Evolutionary conservation across 2,797 vertebrate species (phyloP).

Genomic region (Poeciliopsis presidionis): DNA sequence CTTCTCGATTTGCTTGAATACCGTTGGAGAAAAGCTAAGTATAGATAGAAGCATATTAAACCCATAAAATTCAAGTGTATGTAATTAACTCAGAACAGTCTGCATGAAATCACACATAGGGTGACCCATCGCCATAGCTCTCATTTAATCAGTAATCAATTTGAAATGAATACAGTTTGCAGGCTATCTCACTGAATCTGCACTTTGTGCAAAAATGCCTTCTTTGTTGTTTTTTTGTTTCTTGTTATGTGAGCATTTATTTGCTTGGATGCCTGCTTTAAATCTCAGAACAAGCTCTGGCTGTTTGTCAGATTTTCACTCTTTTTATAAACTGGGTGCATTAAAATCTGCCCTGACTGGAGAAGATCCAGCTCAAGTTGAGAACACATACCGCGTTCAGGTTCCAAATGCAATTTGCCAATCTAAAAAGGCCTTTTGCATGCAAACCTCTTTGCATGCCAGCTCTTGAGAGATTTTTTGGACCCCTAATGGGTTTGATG

Average conservation of each 20-base stretch:
- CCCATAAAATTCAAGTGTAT: conserved; percentile 52
- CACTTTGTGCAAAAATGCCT: conserved; percentile 55
- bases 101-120: conserved; percentile 29
- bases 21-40: conserved; percentile 3
- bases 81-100: conserved; percentile 41
- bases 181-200: conserved; percentile 53
- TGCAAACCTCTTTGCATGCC: conserved; percentile 24
- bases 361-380: conserved; percentile 19
- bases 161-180: conserved; percentile 48
- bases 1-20: conserved; percentile 20
- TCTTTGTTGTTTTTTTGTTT: conserved; percentile 27
- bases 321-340: conserved; percentile 24
- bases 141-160: conserved; percentile 62
- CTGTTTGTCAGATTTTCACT: conserved; percentile 40
- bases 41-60: conserved; percentile 40
- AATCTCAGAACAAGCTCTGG: conserved; percentile 38
- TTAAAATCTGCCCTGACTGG: conserved; percentile 32
- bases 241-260: conserved; percentile 49
- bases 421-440: conserved; percentile 15
- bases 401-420: conserved; percentile 39
- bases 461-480: conserved; percentile 34
- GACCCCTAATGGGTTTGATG: conserved; percentile 42
- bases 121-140: conserved; percentile 25
- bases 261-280: conserved; percentile 57
- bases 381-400: conserved; percentile 10